Conservation (phyloP, 1,140 invertebrate genomes). For the Caerostris darwini region DNA sequence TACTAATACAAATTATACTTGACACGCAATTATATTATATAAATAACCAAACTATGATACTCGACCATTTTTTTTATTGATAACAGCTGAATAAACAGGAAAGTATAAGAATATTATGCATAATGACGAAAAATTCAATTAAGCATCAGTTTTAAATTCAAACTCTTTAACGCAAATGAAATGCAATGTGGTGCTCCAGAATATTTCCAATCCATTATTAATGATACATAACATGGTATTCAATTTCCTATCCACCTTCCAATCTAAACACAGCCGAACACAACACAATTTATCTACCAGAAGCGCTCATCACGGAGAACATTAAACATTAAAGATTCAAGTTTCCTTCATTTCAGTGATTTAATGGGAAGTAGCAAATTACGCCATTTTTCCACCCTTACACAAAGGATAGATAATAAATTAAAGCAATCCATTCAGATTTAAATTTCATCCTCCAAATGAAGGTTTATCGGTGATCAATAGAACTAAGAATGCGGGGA, state of each 20-base stretch:
- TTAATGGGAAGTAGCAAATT: not conserved
- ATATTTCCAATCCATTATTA: no score
- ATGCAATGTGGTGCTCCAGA: no score
- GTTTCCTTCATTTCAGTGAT: not conserved
- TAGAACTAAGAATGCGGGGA: conserved; percentile 8
- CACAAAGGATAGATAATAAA: not conserved
- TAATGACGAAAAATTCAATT: no score
- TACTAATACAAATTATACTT: no score
- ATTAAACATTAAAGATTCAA: no score
- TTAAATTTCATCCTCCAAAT: conserved; percentile 24
- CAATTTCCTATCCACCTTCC: not conserved
- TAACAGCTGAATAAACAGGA: no score
- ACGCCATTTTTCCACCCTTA: not conserved
- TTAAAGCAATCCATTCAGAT: not conserved
- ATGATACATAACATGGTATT: not conserved
- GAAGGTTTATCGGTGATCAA: conserved; percentile 1
- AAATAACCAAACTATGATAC: no score
- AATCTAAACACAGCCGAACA: not conserved
- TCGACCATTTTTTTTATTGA: no score
- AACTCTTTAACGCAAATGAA: no score
- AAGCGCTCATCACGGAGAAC: not conserved
- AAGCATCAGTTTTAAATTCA: no score
- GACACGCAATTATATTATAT: no score
- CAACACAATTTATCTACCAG: not conserved
- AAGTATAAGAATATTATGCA: no score